Conservation (phyloP, 2,888 invertebrate species). For the Mechanitis mazaeus region DNA sequence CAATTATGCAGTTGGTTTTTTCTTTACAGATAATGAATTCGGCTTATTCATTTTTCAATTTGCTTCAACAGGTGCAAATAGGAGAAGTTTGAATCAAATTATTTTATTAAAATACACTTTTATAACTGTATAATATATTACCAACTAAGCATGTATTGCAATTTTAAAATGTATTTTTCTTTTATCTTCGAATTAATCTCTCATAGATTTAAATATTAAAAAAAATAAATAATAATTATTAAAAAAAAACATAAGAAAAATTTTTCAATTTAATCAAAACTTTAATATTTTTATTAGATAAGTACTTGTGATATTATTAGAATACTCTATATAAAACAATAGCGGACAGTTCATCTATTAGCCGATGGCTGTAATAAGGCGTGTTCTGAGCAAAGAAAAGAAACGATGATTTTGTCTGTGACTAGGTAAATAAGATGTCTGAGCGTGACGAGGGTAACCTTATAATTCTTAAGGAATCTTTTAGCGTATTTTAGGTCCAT, state of each 20-base stretch:
- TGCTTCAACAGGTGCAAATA: conserved; percentile 53
- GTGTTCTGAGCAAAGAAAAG: conserved; percentile 63
- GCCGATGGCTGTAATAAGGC: conserved; percentile 61
- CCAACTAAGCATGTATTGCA: no score
- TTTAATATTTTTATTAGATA: no score
- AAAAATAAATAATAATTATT: no score
- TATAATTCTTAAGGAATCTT: conserved; percentile 71
- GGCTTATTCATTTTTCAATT: conserved; percentile 57
- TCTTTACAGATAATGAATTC: conserved; percentile 60
- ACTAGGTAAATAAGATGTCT: conserved; percentile 74
- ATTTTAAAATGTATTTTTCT: no score
- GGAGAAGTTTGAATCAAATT: conserved; percentile 33
- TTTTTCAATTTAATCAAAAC: no score
- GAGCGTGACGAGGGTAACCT: conserved; percentile 70
- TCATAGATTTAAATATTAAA: no score
- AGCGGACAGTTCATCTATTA: conserved; percentile 62
- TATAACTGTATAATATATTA: no score
- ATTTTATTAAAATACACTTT: not conserved
- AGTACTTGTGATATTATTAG: no score
- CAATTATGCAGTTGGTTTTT: not conserved
- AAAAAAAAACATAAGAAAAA: no score
- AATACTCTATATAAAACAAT: conserved; percentile 41
- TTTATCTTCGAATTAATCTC: no score
- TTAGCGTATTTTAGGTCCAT: conserved; percentile 48
- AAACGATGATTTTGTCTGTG: conserved; percentile 72